Percentiles rank a stretch among this genome's conserved stretches.
phyloP scores from a whole-genome alignment of 2,797 vertebrate genomes.

The Capromys pilorides region DNA sequence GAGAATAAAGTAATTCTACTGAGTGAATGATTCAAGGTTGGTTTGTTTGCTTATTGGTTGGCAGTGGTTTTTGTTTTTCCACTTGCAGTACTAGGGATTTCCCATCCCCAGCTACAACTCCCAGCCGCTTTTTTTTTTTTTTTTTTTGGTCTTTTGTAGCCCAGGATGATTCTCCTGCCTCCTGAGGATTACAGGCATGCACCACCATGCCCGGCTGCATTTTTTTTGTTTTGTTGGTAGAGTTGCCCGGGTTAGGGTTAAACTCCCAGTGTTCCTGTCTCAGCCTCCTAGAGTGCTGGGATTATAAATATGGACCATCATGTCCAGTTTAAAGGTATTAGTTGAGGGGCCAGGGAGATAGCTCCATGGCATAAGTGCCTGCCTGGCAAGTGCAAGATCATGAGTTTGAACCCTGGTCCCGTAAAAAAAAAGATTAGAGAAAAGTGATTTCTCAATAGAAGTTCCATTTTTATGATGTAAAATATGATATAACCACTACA shows the following conservation, averaged over 20 bases:
- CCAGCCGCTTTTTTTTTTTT: no score
- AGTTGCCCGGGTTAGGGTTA: neutral
- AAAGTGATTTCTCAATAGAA: constrained; percentile 30
- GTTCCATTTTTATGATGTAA: constrained; percentile 16
- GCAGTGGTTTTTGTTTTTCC: neutral
- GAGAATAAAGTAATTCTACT: constrained; percentile 5
- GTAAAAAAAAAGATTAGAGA: neutral
- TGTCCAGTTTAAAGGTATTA: neutral
- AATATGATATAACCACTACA: constrained; percentile 17
- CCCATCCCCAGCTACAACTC: no score
- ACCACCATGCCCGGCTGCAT: no score
- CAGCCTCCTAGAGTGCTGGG: neutral
- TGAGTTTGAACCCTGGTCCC: no score
- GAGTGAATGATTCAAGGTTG: neutral
- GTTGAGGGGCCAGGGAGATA: neutral
- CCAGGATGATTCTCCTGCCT: no score
- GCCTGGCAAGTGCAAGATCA: no score
- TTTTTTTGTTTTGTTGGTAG: neutral
- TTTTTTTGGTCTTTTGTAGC: no score
- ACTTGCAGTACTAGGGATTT: neutral
- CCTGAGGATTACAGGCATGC: no score
- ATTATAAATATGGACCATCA: neutral
- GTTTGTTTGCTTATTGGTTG: neutral
- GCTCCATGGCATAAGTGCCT: no score
- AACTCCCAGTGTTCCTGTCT: neutral